Conservation (phyloP, 2,113 vertebrate species). For the Eublepharis macularius region DNA sequence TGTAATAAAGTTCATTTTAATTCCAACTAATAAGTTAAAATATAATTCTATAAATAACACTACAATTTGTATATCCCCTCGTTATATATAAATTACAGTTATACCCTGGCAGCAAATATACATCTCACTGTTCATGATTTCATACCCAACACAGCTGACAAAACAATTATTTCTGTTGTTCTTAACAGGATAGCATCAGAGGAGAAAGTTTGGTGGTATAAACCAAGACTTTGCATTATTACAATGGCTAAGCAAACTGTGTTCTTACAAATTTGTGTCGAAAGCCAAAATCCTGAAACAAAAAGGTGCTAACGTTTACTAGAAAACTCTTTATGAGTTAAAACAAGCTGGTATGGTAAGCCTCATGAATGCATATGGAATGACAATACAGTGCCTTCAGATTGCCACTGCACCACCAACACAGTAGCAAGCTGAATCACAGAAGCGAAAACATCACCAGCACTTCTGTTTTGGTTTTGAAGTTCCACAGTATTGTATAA, state of each 20-base stretch:
- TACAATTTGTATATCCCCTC: background rate
- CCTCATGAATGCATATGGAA: background rate
- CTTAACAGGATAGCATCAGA: background rate
- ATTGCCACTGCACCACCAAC: background rate
- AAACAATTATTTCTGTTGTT: conserved; percentile 14
- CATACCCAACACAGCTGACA: background rate
- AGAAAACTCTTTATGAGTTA: background rate
- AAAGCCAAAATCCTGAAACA: conserved; percentile 7
- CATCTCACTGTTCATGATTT: background rate
- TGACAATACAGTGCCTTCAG: background rate
- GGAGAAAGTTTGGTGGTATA: background rate
- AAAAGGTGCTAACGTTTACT: background rate
- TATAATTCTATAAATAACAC: conserved; percentile 27
- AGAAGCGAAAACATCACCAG: background rate
- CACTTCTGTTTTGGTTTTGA: background rate
- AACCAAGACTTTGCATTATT: background rate
- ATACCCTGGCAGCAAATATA: conserved; percentile 24
- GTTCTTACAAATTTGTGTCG: background rate
- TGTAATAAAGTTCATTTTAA: background rate
- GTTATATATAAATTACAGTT: conserved; percentile 25
- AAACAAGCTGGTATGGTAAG: background rate
- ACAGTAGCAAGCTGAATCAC: background rate
- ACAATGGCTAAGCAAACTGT: fast-evolving
- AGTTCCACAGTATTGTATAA: background rate
- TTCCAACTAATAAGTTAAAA: conserved; percentile 30